Base-by-base conservation (phyloP, 2,888 invertebrate genomes). In the Odontothrips loti region DNA sequence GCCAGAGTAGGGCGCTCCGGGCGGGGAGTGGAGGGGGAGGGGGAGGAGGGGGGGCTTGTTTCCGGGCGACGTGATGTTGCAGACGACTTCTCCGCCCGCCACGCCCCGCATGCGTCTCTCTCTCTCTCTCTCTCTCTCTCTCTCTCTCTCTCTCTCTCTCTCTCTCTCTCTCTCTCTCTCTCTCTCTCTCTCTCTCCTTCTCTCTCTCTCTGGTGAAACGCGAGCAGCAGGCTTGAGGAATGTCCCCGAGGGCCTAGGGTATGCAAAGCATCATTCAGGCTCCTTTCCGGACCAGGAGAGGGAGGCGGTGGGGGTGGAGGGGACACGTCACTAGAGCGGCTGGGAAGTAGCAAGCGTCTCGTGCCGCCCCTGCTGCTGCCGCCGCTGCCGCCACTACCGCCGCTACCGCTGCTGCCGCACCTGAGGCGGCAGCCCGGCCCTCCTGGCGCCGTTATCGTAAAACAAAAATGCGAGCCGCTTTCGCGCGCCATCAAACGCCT, bases 251-350 rank as follows among this genome's bases (percentile, higher is more conserved):
- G 68, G 58, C 58, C 58, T n/a, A 58, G 58, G 27, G 23, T 75
- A 75, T 75, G 68, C 68, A 75, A 75, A 75, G 68, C 27, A 27
- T 75, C 68, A 75, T 75, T 75, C 68, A 75, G 68, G 23, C 68
- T 75, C 68, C 68, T 75, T 75, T 75, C 68, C 68, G 68, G 68
- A 20, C 15, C 58, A 20, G 4, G 63, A 63, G 63, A 1, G 23
- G 63, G 63, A n/a, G 9, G 23, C 27, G 68, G 27, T 8, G 68
- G 68, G 27, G 68, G 68, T 23, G 68, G 27, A 9, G 68, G 10
- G 12, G 23, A 27, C 68, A 58, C 34, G 34, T 43, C 34, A 43
- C 34, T 6, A 43, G 34, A 43, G 34, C 34, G 34, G 34, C 34
- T 43, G 34, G 34, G 34, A 43, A 43, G 34, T 43, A 15, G 58